Evolutionary conservation across 2,113 vertebrate genomes (phyloP).

Genomic region (Excalfactoria chinensis): DNA sequence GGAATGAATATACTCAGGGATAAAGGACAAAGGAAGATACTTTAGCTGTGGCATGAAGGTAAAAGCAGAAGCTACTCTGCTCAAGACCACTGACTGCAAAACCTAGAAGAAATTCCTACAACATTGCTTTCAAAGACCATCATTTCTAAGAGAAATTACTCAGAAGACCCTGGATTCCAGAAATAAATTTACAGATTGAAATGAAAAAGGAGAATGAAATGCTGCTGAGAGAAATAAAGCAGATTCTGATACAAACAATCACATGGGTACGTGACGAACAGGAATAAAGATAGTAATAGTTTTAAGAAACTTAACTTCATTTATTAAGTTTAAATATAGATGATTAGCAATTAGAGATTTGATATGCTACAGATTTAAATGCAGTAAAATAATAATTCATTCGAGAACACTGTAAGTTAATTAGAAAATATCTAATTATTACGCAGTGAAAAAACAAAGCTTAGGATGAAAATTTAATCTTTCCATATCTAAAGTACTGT

Average conservation of each 20-base stretch:
- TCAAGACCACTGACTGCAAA: conserved; percentile 43
- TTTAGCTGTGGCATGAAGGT: conserved; percentile 36
- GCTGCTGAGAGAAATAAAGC: not conserved
- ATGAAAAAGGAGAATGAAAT: conserved; percentile 16
- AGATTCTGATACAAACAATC: not conserved
- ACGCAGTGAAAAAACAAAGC: not conserved
- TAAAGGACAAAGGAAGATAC: not conserved
- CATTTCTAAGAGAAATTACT: not conserved
- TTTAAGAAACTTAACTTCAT: not conserved
- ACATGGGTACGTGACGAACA: not conserved
- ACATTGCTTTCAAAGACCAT: conserved; percentile 3
- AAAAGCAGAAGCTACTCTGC: conserved; percentile 20
- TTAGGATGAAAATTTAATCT: not conserved
- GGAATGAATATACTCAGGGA: conserved; percentile 38
- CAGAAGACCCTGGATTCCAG: not conserved
- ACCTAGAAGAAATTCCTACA: conserved; percentile 10
- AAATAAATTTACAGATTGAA: not conserved
- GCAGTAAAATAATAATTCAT: not conserved
- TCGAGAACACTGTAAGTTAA: not conserved
- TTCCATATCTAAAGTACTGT: not conserved
- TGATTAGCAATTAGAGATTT: not conserved
- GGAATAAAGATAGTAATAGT: not conserved
- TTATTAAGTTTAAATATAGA: not conserved
- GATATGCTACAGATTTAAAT: not conserved
- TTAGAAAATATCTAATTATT: not conserved